Conservation (phyloP, 2,888 invertebrate genomes). For the Theretra japonica region DNA sequence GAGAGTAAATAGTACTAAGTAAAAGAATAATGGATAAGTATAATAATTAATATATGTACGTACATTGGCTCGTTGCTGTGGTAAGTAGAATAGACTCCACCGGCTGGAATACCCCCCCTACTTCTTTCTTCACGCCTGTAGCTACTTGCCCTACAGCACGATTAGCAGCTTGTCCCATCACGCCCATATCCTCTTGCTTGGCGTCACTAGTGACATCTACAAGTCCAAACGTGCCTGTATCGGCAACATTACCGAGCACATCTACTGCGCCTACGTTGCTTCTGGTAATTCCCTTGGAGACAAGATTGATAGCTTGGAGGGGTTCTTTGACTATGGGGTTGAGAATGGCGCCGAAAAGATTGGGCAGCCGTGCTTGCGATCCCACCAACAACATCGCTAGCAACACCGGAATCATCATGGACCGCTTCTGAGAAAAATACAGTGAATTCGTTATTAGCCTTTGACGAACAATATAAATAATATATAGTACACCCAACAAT, state of each 20-base stretch:
- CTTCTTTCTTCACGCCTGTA: slow-evolving; percentile 46
- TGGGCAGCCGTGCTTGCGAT: neutral
- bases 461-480: neutral
- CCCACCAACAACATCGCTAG: neutral
- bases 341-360: neutral
- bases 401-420: neutral
- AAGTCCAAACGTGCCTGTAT: slow-evolving; percentile 11
- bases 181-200: slow-evolving; percentile 12
- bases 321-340: neutral
- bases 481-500: neutral
- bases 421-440: too few relatives aligned
- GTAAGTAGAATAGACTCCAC: slow-evolving; percentile 52
- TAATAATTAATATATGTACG: slow-evolving; percentile 35
- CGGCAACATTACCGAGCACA: neutral
- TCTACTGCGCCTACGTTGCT: too few relatives aligned
- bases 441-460: too few relatives aligned
- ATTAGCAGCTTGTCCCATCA: slow-evolving; percentile 22
- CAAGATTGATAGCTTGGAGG: neutral
- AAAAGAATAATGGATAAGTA: too few relatives aligned
- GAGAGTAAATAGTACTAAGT: too few relatives aligned
- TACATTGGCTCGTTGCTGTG: slow-evolving; percentile 60
- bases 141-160: slow-evolving; percentile 27
- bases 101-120: slow-evolving; percentile 56
- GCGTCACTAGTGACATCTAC: slow-evolving; percentile 24
- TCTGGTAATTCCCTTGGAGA: neutral